Evolutionary conservation across 2,113 vertebrate genomes (phyloP).

Genomic region (Tauraco erythrolophus): DNA sequence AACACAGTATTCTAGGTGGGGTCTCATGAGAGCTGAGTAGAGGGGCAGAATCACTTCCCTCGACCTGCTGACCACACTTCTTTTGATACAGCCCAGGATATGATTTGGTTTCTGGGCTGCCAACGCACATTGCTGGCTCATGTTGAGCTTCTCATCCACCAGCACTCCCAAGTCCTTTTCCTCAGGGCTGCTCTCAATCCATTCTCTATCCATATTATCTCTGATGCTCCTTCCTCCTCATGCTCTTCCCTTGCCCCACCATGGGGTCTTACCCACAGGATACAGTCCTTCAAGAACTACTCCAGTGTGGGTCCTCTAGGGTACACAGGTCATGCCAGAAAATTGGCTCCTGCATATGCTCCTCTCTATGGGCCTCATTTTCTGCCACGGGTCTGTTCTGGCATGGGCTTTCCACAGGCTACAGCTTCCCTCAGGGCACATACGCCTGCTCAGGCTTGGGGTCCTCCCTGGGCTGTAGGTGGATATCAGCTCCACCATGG

Average conservation of each 20-base stretch:
- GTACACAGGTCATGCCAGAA: neutral
- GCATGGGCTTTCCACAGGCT: neutral
- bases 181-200: too few relatives aligned
- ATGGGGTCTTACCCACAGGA: too few relatives aligned
- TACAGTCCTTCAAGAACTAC: neutral
- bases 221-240: neutral
- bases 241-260: fast-evolving
- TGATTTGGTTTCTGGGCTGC: too few relatives aligned
- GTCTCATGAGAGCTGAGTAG: too few relatives aligned
- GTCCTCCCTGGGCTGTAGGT: neutral
- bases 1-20: too few relatives aligned
- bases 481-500: neutral
- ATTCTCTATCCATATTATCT: too few relatives aligned
- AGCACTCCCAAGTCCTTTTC: too few relatives aligned
- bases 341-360: neutral
- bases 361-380: neutral
- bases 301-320: fast-evolving
- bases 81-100: too few relatives aligned
- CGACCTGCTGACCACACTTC: too few relatives aligned
- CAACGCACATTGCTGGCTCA: too few relatives aligned
- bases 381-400: neutral
- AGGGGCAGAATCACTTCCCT: too few relatives aligned
- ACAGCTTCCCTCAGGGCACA: neutral
- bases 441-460: neutral
- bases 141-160: too few relatives aligned